Base-by-base conservation (phyloP, 2,797 vertebrate species). In the Xiphorhynchus erythropygius region DNA sequence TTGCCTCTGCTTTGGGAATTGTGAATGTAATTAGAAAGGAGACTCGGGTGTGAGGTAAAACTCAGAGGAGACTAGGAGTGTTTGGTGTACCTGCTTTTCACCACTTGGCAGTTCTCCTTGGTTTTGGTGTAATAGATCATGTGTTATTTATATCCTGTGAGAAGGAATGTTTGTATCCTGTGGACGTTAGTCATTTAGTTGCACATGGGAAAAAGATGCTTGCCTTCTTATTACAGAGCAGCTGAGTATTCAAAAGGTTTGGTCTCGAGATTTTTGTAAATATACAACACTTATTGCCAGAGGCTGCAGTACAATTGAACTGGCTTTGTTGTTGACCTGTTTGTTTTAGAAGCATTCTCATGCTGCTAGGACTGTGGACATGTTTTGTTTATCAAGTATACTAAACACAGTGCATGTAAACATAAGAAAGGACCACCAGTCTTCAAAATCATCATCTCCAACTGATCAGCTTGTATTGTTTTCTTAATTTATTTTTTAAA, bases 281-380 rank as follows among this genome's bases (percentile, higher is more conserved):
- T 35, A n/a, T 37, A 42, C 32, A 32, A 35, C 39, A 30, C 41
- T 87, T 37, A 22, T 3, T 86, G 47, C 85, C 77, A 67, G 63
- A 79, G 78, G 78, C 37, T 74, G n/a, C 33, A 64, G 77, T 93
- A 75, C 82, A 32, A 11, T 49, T 77, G 41, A 77, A 11, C 18
- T 35, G 17, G 16, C 47, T 92, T 89, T 91, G 37, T 78, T 85
- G 59, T 63, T 86, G 77, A n/a, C 24, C 76, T 73, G 63, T 67
- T 33, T 67, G 64, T 68, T 89, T 49, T 59, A 76, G 71, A 67
- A 90, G 57, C 46, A 70, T 57, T n/a, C 19, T 52, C 30, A 23
- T 57, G 33, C 59, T 69, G 52, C 27, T 53, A 47, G 32, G 59
- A 46, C 50, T 52, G 53, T 59, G 55, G 62, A 32, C 15, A 5